Evolutionary conservation across 2,888 invertebrate species (phyloP).

Genomic region (Aelia acuminata): DNA sequence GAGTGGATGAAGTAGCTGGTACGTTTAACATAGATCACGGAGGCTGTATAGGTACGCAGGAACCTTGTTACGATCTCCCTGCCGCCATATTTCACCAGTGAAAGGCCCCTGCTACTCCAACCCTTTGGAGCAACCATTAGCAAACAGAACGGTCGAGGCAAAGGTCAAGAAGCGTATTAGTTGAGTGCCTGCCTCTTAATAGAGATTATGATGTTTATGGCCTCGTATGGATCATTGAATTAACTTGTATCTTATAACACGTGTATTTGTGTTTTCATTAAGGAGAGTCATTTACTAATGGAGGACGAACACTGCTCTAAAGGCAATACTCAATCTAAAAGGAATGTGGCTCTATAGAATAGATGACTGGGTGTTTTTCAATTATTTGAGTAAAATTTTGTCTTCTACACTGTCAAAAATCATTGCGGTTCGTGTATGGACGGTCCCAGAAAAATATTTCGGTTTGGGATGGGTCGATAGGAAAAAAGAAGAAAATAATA

Average conservation of each 20-base stretch:
- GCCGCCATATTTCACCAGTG: background rate
- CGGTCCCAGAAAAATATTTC: no score
- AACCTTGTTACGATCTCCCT: background rate
- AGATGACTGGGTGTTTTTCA: no score
- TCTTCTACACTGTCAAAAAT: no score
- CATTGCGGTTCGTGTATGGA: no score
- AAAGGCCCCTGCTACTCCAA: slow-evolving; percentile 21
- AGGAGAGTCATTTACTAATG: background rate
- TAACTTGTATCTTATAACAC: background rate
- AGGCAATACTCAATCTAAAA: no score
- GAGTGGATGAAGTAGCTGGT: background rate
- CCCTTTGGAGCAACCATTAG: background rate
- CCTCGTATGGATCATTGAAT: background rate
- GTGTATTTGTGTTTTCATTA: background rate
- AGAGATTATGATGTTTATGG: background rate
- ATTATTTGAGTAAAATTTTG: no score
- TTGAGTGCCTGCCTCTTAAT: background rate
- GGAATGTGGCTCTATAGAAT: no score
- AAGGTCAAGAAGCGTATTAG: background rate
- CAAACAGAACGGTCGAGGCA: background rate
- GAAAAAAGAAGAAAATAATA: no score
- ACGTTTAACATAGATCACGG: background rate
- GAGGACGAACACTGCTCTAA: no score
- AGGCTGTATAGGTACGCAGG: background rate
- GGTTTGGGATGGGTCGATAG: no score